Percentiles rank a stretch among this genome's conserved stretches.
Evolutionary conservation across 2,888 invertebrate genomes (phyloP).

Genomic region (Drosophila mulleri): DNA sequence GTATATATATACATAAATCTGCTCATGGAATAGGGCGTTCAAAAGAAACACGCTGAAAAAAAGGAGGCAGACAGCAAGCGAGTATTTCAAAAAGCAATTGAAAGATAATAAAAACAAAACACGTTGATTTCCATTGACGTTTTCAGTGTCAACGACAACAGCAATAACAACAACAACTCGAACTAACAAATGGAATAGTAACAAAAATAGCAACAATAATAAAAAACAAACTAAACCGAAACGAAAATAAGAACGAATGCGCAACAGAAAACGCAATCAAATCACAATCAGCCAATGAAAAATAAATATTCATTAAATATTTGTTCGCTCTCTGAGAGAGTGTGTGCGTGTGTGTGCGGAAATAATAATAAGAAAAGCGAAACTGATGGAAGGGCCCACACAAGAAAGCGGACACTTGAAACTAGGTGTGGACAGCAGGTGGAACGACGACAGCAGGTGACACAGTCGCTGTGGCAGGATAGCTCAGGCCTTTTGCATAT

Average conservation of each 20-base stretch:
- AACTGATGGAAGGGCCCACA: constrained; percentile 21
- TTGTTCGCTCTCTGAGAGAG: constrained; percentile 9
- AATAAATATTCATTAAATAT: constrained; percentile 59
- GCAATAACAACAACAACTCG: constrained; percentile 13
- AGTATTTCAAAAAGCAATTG: constrained; percentile 41
- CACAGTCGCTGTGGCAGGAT: background rate
- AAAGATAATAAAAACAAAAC: constrained; percentile 30
- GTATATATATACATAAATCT: background rate
- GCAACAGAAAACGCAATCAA: constrained; percentile 52
- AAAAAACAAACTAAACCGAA: constrained; percentile 3
- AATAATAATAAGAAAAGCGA: constrained; percentile 11
- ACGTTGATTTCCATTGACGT: constrained; percentile 50
- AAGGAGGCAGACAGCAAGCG: constrained; percentile 1
- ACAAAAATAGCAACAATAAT: constrained; percentile 2
- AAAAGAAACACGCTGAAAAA: constrained; percentile 25
- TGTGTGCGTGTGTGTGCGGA: constrained; percentile 3
- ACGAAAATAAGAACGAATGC: constrained; percentile 26
- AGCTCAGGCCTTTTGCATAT: background rate
- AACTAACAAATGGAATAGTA: constrained; percentile 22
- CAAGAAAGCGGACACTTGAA: constrained; percentile 32
- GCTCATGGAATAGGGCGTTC: background rate
- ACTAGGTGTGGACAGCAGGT: constrained; percentile 31
- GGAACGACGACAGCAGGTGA: background rate
- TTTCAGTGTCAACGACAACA: constrained; percentile 27
- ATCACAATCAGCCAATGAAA: constrained; percentile 54